Evolutionary conservation across 2,113 vertebrate genomes (phyloP), one percentile per base, ranked within the genome.

Genomic region (Pipra filicauda): DNA sequence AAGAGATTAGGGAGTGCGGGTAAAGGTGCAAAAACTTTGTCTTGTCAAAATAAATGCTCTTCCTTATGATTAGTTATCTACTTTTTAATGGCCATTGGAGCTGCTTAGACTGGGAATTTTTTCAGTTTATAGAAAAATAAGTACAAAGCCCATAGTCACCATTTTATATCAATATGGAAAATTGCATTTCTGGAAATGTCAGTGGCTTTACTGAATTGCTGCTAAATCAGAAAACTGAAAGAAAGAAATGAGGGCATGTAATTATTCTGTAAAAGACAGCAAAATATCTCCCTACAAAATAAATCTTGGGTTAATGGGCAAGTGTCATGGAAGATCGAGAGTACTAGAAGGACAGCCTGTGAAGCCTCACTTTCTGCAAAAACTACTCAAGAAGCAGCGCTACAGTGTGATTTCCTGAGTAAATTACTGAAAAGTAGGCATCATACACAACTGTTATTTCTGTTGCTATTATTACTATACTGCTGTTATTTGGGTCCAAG

Each of bases 11-110:
- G 44, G 37, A 85, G 20, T 5, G 0, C 0, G n/a, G 48, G 55
- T 75, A 78, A 64, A 91, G 62, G 72, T 96, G 76, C 87, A 92
- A 75, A 66, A 94, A 88, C 18, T 67, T 88, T 54, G 28, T 21
- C 91, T 51, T 79, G 41, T 75, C 79, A 91, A 93, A 96, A 89
- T 81, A 91, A 84, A 87, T 18, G 37, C 30, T 87, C 55, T 71
- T 90, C 85, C 52, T 84, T 70, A 77, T 43, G 43, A 28, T 85
- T 86, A 31, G 81, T 95, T 89, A 76, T 58, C 77, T 81, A 48
- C 66, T 91, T 92, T 85, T 79, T 71, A 88, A 65, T 55, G 12
- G 31, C 30, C 44, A 46, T 10, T 57, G 73, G 31, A 94, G 35
- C 49, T 69, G 31, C 39, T 61, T 69, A 69, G 39, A 54, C 46